Base-by-base conservation (phyloP, 2,888 invertebrate species). In the Anticlea derivata region DNA sequence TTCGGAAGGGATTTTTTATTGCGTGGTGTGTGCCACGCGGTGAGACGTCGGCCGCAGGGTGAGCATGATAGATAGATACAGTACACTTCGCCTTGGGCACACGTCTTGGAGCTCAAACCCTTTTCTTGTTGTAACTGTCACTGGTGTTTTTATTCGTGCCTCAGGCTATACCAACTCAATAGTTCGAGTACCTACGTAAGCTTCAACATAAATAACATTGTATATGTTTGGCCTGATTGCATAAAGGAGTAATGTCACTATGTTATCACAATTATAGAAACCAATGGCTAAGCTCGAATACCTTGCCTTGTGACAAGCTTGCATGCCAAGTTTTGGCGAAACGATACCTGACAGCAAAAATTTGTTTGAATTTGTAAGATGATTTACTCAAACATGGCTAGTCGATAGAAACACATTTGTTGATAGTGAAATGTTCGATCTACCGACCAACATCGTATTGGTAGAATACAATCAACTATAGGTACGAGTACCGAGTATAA, bases 1-100 rank as follows among this genome's bases (percentile, higher is more conserved):
- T 82, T 66, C 66, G 72, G 80, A 78, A 83, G 86, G 85, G 83
- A 84, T 86, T 89, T 89, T 89, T 89, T 89, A 86, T 84, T 62
- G 73, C 74, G 72, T 78, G 82, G 84, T 84, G 82, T 83, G 86
- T 81, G 87, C 79, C 79, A 70, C 63, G 70, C 66, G 64, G 72
- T 61, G 66, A 61, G 63, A 61, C 52, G 64, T 48, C 55, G 61
- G 64, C 47, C 55, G 61, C 58, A 51, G 60, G 61, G 68, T 58
- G 63, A 65, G 60, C 38, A 58, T 72, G 73, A 75, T 60, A 68
- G 73, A 74, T 74, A 72, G 65, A 61, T 70, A 69, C 27, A 5
- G 27, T 24, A 38, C 26, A 31, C 65, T 68, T 65, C 63, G 61
- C 66, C 63, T 65, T 62, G 68, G 78, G 66, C 78, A 75, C 75